Conservation (phyloP, 2,113 vertebrate species). For the Sinocyclocheilus rhinocerous region DNA sequence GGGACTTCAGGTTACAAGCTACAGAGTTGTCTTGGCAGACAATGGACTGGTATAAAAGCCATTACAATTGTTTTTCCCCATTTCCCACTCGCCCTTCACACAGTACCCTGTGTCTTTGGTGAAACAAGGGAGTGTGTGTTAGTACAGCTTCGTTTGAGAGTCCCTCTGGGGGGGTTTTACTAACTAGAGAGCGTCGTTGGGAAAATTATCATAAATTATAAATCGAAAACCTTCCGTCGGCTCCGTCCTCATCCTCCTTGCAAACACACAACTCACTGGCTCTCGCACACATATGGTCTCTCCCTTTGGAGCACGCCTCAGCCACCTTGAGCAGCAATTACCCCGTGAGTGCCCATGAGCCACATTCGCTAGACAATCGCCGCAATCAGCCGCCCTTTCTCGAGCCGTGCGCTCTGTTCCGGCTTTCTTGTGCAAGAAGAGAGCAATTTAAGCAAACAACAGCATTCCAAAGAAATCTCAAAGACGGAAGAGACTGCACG, state of each 20-base stretch:
- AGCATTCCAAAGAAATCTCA: slow-evolving; percentile 64
- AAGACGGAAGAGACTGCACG: slow-evolving; percentile 47
- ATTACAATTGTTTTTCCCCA: neutral
- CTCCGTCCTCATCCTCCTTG: slow-evolving; percentile 15
- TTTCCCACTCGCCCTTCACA: slow-evolving; percentile 26
- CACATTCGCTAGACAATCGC: slow-evolving; percentile 76
- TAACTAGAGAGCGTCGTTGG: slow-evolving; percentile 20
- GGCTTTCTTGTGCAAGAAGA: slow-evolving; percentile 63
- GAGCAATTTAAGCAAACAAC: slow-evolving; percentile 75
- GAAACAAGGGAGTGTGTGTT: slow-evolving; percentile 25
- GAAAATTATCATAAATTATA: slow-evolving; percentile 27
- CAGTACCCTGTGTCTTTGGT: slow-evolving; percentile 26
- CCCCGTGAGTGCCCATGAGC: slow-evolving; percentile 70
- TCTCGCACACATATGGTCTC: slow-evolving; percentile 5
- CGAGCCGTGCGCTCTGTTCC: slow-evolving; percentile 63
- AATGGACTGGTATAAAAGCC: slow-evolving; percentile 9
- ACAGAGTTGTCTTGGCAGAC: slow-evolving; percentile 3
- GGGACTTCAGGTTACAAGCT: slow-evolving; percentile 16
- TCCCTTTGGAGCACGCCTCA: slow-evolving; percentile 59
- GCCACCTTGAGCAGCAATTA: slow-evolving; percentile 75
- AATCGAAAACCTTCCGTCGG: slow-evolving; percentile 41
- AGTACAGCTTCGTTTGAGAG: slow-evolving; percentile 19
- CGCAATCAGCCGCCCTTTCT: slow-evolving; percentile 74
- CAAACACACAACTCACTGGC: neutral
- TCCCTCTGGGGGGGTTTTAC: slow-evolving; percentile 14